Evolutionary conservation across 1,140 invertebrate genomes (phyloP).

Genomic region (Drosophila ironensis): DNA sequence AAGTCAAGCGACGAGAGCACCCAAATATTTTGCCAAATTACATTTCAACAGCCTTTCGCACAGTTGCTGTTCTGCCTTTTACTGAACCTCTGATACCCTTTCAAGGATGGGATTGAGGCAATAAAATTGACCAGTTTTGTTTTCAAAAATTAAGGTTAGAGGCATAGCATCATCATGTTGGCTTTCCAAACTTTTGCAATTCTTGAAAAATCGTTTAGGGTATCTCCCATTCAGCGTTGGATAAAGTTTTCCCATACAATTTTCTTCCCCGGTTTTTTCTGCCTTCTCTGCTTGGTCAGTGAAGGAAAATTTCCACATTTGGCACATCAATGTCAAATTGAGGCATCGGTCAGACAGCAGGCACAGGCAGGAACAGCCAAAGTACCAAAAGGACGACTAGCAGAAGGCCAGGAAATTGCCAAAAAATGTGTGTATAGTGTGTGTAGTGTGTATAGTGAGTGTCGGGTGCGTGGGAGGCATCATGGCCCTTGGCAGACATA

Average conservation of each 20-base stretch:
- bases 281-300: conserved; percentile 26
- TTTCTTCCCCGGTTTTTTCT: conserved; percentile 25
- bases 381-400: neutral
- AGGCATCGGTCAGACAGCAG: conserved; percentile 60
- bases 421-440: conserved; percentile 41
- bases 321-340: conserved; percentile 79
- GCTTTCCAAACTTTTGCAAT: too few species aligned
- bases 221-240: neutral
- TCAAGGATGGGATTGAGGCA: neutral
- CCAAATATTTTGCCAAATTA: conserved; percentile 76
- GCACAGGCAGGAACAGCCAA: neutral
- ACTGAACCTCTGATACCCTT: conserved; percentile 21
- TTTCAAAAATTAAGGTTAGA: neutral
- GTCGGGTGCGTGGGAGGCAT: conserved; percentile 19
- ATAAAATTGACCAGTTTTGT: neutral
- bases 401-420: conserved; percentile 60
- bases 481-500: conserved; percentile 58
- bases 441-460: conserved; percentile 5
- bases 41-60: conserved; percentile 74
- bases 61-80: conserved; percentile 26
- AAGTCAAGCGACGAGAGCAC: conserved; percentile 57
- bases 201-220: too few species aligned
- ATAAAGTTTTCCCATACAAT: conserved; percentile 2
- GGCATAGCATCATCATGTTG: too few species aligned
- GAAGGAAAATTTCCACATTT: conserved; percentile 73